Conservation (phyloP, 2,797 vertebrate genomes). For the Arnoldichthys spilopterus region DNA sequence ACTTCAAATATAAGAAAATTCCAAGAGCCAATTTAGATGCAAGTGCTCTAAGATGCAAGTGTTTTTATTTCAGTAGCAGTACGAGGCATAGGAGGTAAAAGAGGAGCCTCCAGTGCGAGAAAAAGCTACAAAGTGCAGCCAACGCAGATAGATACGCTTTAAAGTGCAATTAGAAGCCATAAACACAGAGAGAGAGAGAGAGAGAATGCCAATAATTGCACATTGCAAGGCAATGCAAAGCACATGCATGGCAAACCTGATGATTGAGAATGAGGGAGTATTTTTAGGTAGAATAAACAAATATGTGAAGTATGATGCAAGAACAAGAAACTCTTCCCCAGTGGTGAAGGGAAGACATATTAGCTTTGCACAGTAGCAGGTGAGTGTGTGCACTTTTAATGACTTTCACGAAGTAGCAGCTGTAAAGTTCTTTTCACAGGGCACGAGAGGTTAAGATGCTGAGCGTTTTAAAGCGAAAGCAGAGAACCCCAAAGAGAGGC, state of each 20-base stretch:
- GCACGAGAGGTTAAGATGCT: neutral
- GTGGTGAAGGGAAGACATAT: conserved; percentile 1
- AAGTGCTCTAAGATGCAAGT: neutral
- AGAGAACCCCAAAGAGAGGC: neutral
- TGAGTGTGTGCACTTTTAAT: conserved; percentile 2
- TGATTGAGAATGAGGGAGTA: conserved; percentile 31
- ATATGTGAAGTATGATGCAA: conserved; percentile 53
- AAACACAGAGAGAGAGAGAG: neutral
- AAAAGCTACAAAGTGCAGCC: neutral
- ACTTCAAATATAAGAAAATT: too few species aligned
- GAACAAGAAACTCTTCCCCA: conserved; percentile 21
- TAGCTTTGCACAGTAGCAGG: neutral
- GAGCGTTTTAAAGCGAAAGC: neutral
- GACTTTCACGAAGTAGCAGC: conserved; percentile 3
- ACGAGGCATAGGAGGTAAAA: neutral
- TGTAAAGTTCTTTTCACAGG: neutral
- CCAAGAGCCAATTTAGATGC: neutral
- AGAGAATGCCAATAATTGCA: neutral
- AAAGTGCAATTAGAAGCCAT: neutral
- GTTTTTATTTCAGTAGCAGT: neutral
- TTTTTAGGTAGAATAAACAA: conserved; percentile 23
- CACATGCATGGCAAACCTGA: neutral
- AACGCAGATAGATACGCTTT: neutral
- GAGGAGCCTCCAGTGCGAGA: neutral
- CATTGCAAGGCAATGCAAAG: neutral